phyloP scores from a whole-genome alignment of 1,140 invertebrate species.

The Leptinotarsa texana region DNA sequence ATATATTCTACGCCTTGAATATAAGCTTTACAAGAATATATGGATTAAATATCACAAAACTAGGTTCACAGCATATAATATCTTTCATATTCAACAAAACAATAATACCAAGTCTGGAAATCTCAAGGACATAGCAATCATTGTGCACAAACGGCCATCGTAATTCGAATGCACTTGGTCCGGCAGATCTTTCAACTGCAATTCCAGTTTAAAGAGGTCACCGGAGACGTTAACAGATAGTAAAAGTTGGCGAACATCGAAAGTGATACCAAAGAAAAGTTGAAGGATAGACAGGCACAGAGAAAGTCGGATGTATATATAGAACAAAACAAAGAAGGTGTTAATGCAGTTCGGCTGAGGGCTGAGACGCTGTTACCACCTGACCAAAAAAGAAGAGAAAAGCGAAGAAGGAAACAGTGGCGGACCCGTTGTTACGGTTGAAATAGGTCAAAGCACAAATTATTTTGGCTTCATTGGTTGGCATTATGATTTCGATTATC shows the following conservation, averaged over 20 bases:
- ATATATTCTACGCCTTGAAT: too few species aligned
- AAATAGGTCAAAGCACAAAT: too few species aligned
- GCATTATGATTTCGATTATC: too few species aligned
- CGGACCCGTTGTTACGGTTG: not conserved
- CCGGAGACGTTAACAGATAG: conserved; percentile 34
- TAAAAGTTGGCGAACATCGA: conserved; percentile 38
- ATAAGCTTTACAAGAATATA: too few species aligned
- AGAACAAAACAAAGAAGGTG: conserved; percentile 50
- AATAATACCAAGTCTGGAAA: not conserved
- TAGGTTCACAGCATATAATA: too few species aligned
- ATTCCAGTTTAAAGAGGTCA: conserved; percentile 12
- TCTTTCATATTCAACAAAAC: not conserved
- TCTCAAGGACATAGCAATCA: not conserved
- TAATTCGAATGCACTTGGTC: not conserved
- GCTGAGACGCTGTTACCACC: conserved; percentile 17
- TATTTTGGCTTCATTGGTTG: too few species aligned
- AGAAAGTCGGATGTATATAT: conserved; percentile 46
- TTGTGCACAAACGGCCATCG: not conserved
- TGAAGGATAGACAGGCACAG: conserved; percentile 47
- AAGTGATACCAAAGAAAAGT: conserved; percentile 30
- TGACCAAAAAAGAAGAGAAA: conserved; percentile 19
- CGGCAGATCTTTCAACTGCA: not conserved
- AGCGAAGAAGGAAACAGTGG: conserved; percentile 14
- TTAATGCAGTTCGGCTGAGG: conserved; percentile 17
- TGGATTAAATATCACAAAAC: too few species aligned